A percentile compares a stretch with the other conserved stretches of the same genome.
Conservation (phyloP, 2,888 invertebrate genomes). For the Bombylius discolor region DNA sequence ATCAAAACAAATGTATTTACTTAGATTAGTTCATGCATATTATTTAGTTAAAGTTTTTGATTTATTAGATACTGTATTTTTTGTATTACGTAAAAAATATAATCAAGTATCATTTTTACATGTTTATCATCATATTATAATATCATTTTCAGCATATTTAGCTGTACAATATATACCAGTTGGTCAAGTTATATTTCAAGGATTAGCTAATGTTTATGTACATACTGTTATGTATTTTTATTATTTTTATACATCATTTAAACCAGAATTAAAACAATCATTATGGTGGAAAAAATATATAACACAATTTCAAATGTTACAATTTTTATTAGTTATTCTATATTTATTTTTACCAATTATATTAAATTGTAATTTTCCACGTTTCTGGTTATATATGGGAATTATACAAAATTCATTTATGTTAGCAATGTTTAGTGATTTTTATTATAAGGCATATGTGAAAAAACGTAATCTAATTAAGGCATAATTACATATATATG, state of each 20-base stretch:
- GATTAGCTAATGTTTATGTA: constrained; percentile 58
- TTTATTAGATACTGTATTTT: constrained; percentile 54
- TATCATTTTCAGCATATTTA: constrained; percentile 50
- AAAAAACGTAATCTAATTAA: no score
- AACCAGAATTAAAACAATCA: constrained; percentile 53
- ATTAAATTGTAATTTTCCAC: constrained; percentile 46
- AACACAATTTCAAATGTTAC: constrained; percentile 70
- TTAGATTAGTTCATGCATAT: constrained; percentile 41
- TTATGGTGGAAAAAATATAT: constrained; percentile 78
- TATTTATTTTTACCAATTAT: constrained; percentile 42
- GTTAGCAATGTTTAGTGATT: constrained; percentile 45
- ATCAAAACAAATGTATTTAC: background rate
- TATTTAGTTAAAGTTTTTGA: constrained; percentile 49
- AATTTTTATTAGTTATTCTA: constrained; percentile 47
- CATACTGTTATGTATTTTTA: constrained; percentile 74
- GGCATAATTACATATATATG: no score
- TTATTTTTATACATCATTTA: constrained; percentile 61
- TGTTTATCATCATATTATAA: constrained; percentile 57
- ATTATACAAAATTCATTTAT: constrained; percentile 54
- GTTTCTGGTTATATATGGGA: constrained; percentile 41
- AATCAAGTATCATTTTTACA: constrained; percentile 56
- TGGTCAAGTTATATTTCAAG: constrained; percentile 52
- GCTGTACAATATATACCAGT: constrained; percentile 45
- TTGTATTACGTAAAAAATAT: constrained; percentile 52
- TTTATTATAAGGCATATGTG: no score